These are phyloP conservation scores for Pungitius pungitius DNA, from an alignment of 2,113 vertebrate genomes.

Conservation along the genomic window DNA sequence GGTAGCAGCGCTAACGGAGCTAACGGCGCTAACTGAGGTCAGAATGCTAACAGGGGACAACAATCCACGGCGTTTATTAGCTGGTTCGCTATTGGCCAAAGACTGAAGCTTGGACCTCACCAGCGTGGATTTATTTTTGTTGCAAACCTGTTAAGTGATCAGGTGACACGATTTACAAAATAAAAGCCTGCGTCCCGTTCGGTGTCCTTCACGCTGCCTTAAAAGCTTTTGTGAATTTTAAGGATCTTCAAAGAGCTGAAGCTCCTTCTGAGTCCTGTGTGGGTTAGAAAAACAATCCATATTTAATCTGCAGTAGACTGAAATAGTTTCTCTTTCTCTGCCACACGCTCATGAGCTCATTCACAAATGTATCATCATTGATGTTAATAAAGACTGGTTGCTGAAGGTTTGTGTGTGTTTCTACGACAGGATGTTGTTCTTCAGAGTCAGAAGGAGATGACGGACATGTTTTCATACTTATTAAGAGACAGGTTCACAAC, in stretches of 20 bases:
- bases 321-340: background rate
- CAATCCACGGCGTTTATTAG: no score
- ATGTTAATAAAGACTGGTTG: conserved; percentile 40
- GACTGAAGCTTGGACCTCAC: no score
- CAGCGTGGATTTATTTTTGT: background rate
- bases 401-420: background rate
- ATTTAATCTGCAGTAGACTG: background rate
- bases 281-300: background rate
- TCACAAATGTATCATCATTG: conserved; percentile 22
- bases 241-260: background rate
- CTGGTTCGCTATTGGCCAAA: no score
- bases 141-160: background rate
- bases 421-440: no score
- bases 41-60: no score
- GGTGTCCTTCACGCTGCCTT: background rate
- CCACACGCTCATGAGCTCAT: conserved; percentile 3
- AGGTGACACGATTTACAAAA: background rate
- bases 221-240: background rate
- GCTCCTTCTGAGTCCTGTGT: background rate
- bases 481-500: no score
- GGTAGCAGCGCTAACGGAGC: background rate
- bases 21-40: background rate
- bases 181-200: background rate
- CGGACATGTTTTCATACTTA: no score
- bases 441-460: no score